Base-by-base conservation (phyloP, 2,113 vertebrate genomes). In the Poecile atricapillus region DNA sequence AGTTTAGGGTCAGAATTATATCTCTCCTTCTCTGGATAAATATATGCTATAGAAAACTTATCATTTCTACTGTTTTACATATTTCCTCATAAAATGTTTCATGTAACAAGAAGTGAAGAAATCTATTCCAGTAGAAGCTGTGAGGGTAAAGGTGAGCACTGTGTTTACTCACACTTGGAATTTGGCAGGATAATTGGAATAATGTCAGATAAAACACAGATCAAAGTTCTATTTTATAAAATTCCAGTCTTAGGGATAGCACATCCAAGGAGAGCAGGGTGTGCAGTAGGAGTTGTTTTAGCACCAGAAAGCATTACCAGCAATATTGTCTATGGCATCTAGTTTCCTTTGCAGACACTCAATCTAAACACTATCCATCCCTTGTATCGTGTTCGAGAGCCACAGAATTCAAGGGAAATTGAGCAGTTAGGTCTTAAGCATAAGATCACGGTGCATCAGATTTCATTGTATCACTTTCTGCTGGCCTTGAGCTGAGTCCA, bases 121-220 rank as follows among this genome's bases (percentile, higher is more conserved):
- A 79, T 68, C 10, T 82, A 87, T 77, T 93, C 76, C 73, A 81
- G 49, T 16, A 77, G 67, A 94, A 91, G 58, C 62, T 85, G 53
- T 62, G 50, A 95, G 65, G 53, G 25, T 90, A 82, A 86, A 90
- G 43, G 63, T 78, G 68, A 93, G 86, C 64, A 59, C 43, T 80
- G 22, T 94, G 87, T 95, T 95, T 94, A 85, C 58, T 79, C 81
- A 83, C 65, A 63, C 64, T 85, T 90, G 84, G 82, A 95, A 88
- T 83, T 83, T 93, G 93, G 82, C 93, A 93, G 83, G 70, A 67
- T 81, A 81, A 78, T 71, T 89, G 73, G 89, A 93, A 94, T 86
- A 94, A 87, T 64, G 76, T 96, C 89, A 96, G 76, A 81, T 68
- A 60, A 35, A 95, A 78, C 35, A 83, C 1, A 90, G 83, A 93